These are phyloP conservation scores for Drosophila gunungcola DNA, from an alignment of 1,140 invertebrate species.

Conservation along the genomic window DNA sequence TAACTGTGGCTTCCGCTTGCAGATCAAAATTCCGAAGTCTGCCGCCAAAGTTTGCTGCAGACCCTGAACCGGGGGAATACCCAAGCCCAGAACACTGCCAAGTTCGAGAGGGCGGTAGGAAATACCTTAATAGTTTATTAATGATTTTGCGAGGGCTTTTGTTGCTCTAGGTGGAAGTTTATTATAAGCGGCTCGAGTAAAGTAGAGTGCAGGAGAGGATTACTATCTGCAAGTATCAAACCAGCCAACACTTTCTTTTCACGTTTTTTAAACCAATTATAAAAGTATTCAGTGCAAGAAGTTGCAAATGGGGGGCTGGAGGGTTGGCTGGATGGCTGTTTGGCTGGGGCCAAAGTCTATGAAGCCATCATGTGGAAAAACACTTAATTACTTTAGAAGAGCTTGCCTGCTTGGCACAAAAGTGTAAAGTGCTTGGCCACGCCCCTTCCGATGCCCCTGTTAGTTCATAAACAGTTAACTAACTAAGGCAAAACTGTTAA, in stretches of 20 bases:
- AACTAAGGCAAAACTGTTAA: slow-evolving; percentile 68
- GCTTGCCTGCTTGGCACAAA: slow-evolving; percentile 67
- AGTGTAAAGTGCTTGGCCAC: slow-evolving; percentile 78
- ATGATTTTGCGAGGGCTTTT: slow-evolving; percentile 63
- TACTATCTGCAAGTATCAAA: slow-evolving; percentile 77
- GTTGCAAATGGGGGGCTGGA: slow-evolving; percentile 24
- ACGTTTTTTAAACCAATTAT: slow-evolving; percentile 83
- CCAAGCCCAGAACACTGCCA: background rate
- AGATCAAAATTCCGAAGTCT: slow-evolving; percentile 58
- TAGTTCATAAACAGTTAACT: slow-evolving; percentile 80
- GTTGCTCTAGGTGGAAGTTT: slow-evolving; percentile 58
- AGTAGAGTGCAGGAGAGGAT: slow-evolving; percentile 20
- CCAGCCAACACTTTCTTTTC: slow-evolving; percentile 73
- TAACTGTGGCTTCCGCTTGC: slow-evolving; percentile 55
- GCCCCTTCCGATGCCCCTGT: slow-evolving; percentile 33
- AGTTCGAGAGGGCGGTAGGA: slow-evolving; percentile 26
- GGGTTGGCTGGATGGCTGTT: background rate
- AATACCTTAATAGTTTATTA: slow-evolving; percentile 83
- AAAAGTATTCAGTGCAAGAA: slow-evolving; percentile 68
- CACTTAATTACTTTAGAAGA: slow-evolving; percentile 83
- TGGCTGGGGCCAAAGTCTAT: slow-evolving; percentile 58
- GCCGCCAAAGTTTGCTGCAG: slow-evolving; percentile 50
- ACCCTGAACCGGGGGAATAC: background rate
- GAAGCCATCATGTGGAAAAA: slow-evolving; percentile 82
- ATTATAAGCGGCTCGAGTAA: slow-evolving; percentile 65